Conservation (phyloP, 2,113 vertebrate species). For the Uropsilus gracilis region DNA sequence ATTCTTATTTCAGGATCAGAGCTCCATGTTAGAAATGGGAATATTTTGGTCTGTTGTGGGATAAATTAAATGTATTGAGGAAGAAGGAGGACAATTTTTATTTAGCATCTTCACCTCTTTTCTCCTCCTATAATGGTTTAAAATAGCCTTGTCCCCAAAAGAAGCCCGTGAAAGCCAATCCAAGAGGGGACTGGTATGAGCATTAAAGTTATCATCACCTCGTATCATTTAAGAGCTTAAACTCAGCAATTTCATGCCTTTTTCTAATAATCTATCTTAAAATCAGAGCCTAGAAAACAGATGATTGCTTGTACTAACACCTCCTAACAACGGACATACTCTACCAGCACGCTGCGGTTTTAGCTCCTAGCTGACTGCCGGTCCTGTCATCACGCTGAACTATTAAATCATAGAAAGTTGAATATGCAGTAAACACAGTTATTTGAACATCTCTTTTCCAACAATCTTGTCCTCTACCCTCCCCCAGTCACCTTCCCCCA, state of each 20-base stretch:
- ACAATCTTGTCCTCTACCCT: neutral
- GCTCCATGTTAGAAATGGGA: neutral
- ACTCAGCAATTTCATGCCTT: neutral
- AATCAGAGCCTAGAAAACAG: neutral
- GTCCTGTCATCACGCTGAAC: neutral
- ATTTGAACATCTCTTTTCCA: neutral
- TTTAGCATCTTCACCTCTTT: neutral
- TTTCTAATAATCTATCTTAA: neutral
- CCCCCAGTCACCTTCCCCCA: neutral
- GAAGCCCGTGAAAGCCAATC: neutral
- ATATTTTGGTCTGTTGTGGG: neutral
- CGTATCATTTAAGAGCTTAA: neutral
- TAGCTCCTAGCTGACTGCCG: neutral
- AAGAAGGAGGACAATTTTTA: neutral
- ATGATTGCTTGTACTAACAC: neutral
- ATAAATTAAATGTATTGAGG: neutral
- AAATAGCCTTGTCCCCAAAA: neutral
- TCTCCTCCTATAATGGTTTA: neutral
- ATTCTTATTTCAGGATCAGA: neutral
- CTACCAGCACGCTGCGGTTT: neutral
- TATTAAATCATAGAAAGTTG: neutral
- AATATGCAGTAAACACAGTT: neutral
- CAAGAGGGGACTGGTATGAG: neutral
- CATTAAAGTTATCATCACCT: neutral
- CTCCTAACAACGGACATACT: rapidly evolving